Percentiles rank a stretch among this genome's conserved stretches.
Evolutionary conservation across 2,113 vertebrate genomes (phyloP).

Genomic region (Marmota monax): DNA sequence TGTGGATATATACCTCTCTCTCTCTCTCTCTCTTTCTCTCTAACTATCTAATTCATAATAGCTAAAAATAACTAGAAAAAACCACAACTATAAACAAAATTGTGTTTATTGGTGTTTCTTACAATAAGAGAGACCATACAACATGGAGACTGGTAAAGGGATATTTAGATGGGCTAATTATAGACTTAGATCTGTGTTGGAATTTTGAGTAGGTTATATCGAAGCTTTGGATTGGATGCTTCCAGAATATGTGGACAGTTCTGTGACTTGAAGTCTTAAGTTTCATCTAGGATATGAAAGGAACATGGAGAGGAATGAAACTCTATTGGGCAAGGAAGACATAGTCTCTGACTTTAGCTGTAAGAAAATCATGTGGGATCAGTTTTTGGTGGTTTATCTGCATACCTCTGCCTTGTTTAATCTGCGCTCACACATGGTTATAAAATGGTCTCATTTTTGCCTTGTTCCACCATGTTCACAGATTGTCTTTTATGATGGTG

Average conservation of each 20-base stretch:
- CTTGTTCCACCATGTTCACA: background rate
- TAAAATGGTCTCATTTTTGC: background rate
- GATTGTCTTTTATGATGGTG: background rate
- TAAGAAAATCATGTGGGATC: background rate
- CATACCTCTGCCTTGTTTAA: background rate
- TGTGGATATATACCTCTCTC: too few relatives aligned
- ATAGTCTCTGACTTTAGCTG: background rate
- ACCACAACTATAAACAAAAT: background rate
- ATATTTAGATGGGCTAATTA: background rate
- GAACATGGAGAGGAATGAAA: background rate
- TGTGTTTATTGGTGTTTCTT: background rate
- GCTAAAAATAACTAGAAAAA: background rate
- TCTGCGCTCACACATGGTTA: background rate
- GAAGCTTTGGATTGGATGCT: background rate
- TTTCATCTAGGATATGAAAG: background rate
- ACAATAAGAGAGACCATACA: background rate
- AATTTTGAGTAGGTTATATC: background rate
- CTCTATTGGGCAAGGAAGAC: background rate
- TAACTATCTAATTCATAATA: background rate
- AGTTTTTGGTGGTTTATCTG: background rate
- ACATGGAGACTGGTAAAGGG: background rate
- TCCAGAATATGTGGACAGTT: background rate
- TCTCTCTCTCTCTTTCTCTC: too few relatives aligned
- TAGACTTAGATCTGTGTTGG: background rate
- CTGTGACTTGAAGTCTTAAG: background rate